A percentile compares a stretch with the other conserved stretches of the same genome.
phyloP scores from a whole-genome alignment of 1,140 invertebrate species.

The Pissodes strobi region DNA sequence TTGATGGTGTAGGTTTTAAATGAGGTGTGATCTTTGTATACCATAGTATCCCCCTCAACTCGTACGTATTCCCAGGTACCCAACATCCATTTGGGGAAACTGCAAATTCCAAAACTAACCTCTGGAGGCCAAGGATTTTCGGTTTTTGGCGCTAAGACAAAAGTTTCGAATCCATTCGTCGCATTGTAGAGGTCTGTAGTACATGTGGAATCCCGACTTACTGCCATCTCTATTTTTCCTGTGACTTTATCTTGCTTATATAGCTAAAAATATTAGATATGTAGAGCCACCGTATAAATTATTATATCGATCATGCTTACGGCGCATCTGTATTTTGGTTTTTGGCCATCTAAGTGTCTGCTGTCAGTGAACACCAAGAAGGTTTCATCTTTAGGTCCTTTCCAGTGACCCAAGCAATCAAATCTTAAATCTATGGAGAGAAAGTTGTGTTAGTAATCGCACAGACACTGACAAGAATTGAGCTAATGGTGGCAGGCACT shows the following conservation, averaged over 20 bases:
- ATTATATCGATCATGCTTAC: constrained; percentile 58
- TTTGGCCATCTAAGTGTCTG: constrained; percentile 52
- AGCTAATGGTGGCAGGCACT: too few species aligned
- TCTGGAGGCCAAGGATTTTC: constrained; percentile 54
- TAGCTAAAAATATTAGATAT: constrained; percentile 57
- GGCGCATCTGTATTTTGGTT: constrained; percentile 70
- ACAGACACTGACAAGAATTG: neutral
- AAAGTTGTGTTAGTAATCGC: neutral
- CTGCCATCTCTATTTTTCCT: constrained; percentile 64
- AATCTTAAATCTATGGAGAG: constrained; percentile 64
- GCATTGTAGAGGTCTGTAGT: constrained; percentile 62
- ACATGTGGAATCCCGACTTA: constrained; percentile 74
- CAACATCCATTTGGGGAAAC: constrained; percentile 70
- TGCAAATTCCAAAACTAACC: constrained; percentile 51
- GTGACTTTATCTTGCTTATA: constrained; percentile 63
- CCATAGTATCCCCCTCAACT: constrained; percentile 65
- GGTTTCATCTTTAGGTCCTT: constrained; percentile 61
- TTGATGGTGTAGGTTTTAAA: constrained; percentile 69
- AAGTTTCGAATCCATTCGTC: constrained; percentile 65
- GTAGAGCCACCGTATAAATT: too few species aligned
- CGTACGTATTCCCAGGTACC: constrained; percentile 68
- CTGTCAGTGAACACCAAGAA: constrained; percentile 69
- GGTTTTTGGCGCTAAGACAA: constrained; percentile 58
- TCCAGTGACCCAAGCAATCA: constrained; percentile 71
- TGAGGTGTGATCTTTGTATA: constrained; percentile 67